A percentile compares a stretch with the other conserved stretches of the same genome.
phyloP scores from a whole-genome alignment of 2,888 invertebrate genomes.

The Aricia artaxerxes region DNA sequence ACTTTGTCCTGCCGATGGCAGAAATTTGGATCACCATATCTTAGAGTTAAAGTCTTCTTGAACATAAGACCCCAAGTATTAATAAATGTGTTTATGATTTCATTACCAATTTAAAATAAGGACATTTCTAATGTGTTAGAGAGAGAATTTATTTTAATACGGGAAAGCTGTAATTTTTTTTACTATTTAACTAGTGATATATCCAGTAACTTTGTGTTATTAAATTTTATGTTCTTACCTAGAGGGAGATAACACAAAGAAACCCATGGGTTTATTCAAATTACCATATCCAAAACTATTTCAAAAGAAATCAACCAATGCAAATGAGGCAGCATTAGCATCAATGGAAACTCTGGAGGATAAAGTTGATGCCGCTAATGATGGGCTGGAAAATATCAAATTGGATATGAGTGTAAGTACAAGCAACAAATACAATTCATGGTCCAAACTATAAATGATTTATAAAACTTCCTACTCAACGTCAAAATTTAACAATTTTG shows the following conservation, averaged over 20 bases:
- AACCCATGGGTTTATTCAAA: constrained; percentile 50
- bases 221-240: constrained; percentile 29
- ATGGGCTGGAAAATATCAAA: constrained; percentile 87
- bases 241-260: constrained; percentile 51
- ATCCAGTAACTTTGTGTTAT: not conserved
- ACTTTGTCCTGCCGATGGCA: not conserved
- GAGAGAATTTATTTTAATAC: too few relatives aligned
- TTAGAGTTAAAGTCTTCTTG: not conserved
- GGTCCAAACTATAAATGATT: too few relatives aligned
- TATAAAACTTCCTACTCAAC: too few relatives aligned
- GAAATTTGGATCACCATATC: not conserved
- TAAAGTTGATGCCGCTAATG: constrained; percentile 84
- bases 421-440: not conserved
- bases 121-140: too few relatives aligned
- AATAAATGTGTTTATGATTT: too few relatives aligned
- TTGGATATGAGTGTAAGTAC: constrained; percentile 77
- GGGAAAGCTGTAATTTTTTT: too few relatives aligned
- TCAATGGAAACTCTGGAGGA: constrained; percentile 92
- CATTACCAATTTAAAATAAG: too few relatives aligned
- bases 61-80: not conserved
- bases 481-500: too few relatives aligned
- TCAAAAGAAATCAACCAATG: constrained; percentile 78
- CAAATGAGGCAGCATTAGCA: constrained; percentile 86
- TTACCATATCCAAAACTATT: constrained; percentile 76
- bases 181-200: too few relatives aligned